Base-by-base conservation (phyloP, 1,140 invertebrate genomes). In the Drosophila quadrilineata region DNA sequence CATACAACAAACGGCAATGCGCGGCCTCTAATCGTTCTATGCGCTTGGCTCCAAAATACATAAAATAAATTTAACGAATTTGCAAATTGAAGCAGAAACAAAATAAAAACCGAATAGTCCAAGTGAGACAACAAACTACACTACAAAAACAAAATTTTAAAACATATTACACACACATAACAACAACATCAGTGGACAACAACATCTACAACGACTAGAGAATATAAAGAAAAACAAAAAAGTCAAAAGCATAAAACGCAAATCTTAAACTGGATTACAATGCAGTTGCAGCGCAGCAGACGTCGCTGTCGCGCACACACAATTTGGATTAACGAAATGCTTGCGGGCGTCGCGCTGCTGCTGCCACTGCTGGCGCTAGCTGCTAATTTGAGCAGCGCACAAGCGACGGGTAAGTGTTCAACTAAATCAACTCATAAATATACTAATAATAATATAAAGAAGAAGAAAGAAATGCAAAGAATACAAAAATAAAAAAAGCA, bases 241-340 rank as follows among this genome's bases (percentile, higher is more conserved):
- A 75, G 38, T 70, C 17, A 57, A 69, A 72, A 68, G 35, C 49
- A 63, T 33, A 68, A 54, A 56, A 56, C 65, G 36, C 58, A 74
- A 74, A 68, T 79, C 64, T 59, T 74, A 74, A 79, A 79, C 75
- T 80, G 75, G 75, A 80, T 80, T 82, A 80, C 75, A 82, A 79
- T 77, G 75, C 75, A 77, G 72, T 79, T 63, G 71, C 76, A 75
- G 71, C 71, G 75, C 76, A 75, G 71, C 75, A 74, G 75, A 82
- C 75, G 67, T 63, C 67, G 76, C 75, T 82, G 75, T 75, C 75
- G 75, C 76, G 71, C 71, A 71, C 53, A 60, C 63, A 52, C 38
- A 67, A 75, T 33, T 74, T 77, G 74, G 75, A 75, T 80, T 75
- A 79, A 60, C 75, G 68, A 80, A 71, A 79, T 79, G 75, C 57